Conservation (phyloP, 2,888 invertebrate species). For the Thelaira solivaga region DNA sequence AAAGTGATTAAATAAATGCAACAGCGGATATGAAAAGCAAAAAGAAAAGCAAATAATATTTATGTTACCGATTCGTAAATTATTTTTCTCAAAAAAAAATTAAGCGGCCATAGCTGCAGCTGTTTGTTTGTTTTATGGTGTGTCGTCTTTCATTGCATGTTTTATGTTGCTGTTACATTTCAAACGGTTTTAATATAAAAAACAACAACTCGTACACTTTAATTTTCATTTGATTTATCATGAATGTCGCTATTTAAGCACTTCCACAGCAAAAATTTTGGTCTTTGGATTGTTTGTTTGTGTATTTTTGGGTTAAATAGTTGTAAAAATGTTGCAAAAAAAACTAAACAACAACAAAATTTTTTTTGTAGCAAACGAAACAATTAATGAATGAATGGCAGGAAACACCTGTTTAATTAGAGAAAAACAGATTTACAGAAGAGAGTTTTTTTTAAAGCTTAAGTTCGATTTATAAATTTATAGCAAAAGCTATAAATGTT, state of each 20-base stretch:
- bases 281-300: neutral
- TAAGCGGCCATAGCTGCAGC: constrained; percentile 17
- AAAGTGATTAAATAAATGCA: neutral
- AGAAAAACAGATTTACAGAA: too few species aligned
- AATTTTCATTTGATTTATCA: constrained; percentile 13
- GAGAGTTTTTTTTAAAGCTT: too few species aligned
- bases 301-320: constrained; percentile 45
- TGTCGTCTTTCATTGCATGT: constrained; percentile 39
- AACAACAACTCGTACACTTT: too few species aligned
- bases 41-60: neutral
- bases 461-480: too few species aligned
- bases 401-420: too few species aligned
- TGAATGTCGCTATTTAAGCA: constrained; percentile 25
- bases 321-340: constrained; percentile 29
- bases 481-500: too few species aligned
- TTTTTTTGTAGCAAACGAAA: too few species aligned
- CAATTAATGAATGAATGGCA: constrained; percentile 2
- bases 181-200: constrained; percentile 20
- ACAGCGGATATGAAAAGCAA: neutral
- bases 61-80: neutral
- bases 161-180: constrained; percentile 39
- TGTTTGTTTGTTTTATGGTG: too few species aligned
- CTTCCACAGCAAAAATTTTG: constrained; percentile 11
- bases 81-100: neutral
- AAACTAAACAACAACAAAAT: neutral